Percentiles rank a stretch among this genome's conserved stretches.
These are phyloP conservation scores for Coendou prehensilis DNA, from an alignment of 2,797 vertebrate genomes.

Conservation along the genomic window DNA sequence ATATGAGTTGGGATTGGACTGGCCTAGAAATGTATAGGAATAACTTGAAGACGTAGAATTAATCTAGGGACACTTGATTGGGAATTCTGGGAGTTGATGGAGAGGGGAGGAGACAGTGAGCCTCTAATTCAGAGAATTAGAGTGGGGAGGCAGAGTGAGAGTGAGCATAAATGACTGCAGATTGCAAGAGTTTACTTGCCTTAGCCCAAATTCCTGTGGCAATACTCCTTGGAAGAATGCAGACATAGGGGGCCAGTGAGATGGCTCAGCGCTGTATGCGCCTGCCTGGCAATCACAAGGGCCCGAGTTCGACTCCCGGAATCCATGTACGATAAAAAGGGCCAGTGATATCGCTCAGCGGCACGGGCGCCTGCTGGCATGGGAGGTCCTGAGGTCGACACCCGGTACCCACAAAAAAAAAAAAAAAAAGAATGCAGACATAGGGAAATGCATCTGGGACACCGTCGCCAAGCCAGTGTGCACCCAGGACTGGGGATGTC, in stretches of 20 bases:
- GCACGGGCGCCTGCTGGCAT: too few relatives aligned
- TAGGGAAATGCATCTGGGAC: not conserved
- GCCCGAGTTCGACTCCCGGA: too few relatives aligned
- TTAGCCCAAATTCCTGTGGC: not conserved
- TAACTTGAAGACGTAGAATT: not conserved
- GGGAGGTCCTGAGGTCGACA: too few relatives aligned
- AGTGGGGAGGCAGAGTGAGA: not conserved
- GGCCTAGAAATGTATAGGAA: not conserved
- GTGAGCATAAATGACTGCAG: not conserved
- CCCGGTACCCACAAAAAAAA: too few relatives aligned
- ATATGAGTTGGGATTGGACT: not conserved
- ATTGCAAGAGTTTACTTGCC: not conserved
- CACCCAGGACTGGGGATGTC: not conserved
- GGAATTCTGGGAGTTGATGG: not conserved
- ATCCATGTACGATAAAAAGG: too few relatives aligned
- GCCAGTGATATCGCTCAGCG: too few relatives aligned
- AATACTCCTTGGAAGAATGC: not conserved
- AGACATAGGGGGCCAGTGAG: not conserved
- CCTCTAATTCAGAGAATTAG: not conserved
- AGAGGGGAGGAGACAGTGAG: not conserved
- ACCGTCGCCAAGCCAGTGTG: not conserved
- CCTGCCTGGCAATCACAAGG: too few relatives aligned
- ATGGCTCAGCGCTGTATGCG: too few relatives aligned
- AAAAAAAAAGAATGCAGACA: not conserved
- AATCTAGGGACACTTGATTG: not conserved